These are phyloP conservation scores for Athripsodes cinereus DNA, from an alignment of 2,888 invertebrate species.

Conservation along the genomic window DNA sequence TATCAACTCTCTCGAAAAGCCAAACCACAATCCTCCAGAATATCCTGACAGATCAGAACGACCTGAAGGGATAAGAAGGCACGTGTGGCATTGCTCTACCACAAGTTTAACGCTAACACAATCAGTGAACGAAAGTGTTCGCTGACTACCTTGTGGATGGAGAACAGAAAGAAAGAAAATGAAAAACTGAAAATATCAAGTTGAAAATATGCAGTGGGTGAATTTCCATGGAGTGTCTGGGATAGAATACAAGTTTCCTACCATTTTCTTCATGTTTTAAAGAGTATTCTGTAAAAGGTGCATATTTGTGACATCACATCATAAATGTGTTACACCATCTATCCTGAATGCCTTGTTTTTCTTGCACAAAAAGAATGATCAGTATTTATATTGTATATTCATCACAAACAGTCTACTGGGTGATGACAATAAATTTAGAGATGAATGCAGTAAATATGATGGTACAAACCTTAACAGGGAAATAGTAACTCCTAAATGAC, in stretches of 20 bases:
- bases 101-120: slow-evolving; percentile 36
- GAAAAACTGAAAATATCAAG: too few species aligned
- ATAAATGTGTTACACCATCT: too few species aligned
- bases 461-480: slow-evolving; percentile 77
- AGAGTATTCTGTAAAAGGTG: too few species aligned
- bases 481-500: slow-evolving; percentile 95
- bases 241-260: too few species aligned
- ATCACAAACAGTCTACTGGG: background rate
- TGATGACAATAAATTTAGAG: background rate
- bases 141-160: slow-evolving; percentile 45
- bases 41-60: slow-evolving; percentile 21
- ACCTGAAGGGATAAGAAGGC: slow-evolving; percentile 24
- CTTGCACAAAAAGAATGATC: background rate
- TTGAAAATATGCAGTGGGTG: too few species aligned
- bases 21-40: slow-evolving; percentile 29
- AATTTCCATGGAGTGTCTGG: too few species aligned
- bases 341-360: background rate
- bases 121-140: slow-evolving; percentile 28
- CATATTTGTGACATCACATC: too few species aligned
- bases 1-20: slow-evolving; percentile 45
- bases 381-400: background rate
- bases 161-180: background rate
- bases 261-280: too few species aligned
- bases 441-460: background rate
- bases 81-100: slow-evolving; percentile 38